These are phyloP conservation scores for Sphinx pinastri DNA, from an alignment of 2,888 invertebrate species.

Conservation along the genomic window DNA sequence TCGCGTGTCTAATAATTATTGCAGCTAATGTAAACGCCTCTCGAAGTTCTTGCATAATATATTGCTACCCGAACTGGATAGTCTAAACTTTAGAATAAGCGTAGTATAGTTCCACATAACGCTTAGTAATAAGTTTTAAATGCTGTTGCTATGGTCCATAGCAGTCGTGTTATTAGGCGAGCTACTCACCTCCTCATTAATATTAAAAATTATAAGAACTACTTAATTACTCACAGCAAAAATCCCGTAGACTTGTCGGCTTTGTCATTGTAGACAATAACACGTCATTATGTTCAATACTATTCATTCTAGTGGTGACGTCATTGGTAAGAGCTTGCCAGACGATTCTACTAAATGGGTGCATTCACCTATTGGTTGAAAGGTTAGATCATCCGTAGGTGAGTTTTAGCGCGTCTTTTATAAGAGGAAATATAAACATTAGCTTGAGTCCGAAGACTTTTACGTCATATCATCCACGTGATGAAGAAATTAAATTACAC, in stretches of 20 bases:
- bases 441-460: not conserved
- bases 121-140: no score
- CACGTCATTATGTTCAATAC: constrained; percentile 18
- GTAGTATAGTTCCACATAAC: no score
- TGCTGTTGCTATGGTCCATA: no score
- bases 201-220: no score
- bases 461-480: no score
- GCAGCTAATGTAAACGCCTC: no score
- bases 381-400: constrained; percentile 47
- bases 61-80: no score
- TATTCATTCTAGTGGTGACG: constrained; percentile 24
- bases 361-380: constrained; percentile 38
- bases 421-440: not conserved
- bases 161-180: not conserved
- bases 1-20: no score
- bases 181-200: not conserved
- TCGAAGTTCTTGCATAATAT: no score
- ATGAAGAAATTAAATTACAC: no score
- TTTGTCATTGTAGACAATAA: not conserved
- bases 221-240: not conserved
- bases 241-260: not conserved
- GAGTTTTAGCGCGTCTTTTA: constrained; percentile 5
- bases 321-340: constrained; percentile 12
- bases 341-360: constrained; percentile 30
- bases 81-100: no score